Percentiles rank a stretch among this genome's conserved stretches.
phyloP scores from a whole-genome alignment of 2,113 vertebrate genomes.

The Eubucco bourcierii region DNA sequence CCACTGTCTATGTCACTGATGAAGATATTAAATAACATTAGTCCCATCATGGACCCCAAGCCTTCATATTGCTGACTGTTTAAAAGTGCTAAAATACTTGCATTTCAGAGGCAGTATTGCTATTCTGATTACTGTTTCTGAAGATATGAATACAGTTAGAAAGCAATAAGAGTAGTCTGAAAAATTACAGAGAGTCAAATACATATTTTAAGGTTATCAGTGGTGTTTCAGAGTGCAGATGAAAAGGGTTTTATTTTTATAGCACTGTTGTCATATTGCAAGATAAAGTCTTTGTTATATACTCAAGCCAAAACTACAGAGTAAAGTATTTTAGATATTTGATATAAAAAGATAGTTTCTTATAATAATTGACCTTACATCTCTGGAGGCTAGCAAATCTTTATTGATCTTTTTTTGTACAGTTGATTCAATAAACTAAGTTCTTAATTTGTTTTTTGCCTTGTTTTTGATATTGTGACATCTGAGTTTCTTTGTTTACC shows the following conservation, averaged over 20 bases:
- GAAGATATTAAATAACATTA: too few relatives aligned
- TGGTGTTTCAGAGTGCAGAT: background rate
- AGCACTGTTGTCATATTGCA: background rate
- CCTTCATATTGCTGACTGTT: background rate
- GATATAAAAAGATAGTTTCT: background rate
- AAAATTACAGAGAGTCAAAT: background rate
- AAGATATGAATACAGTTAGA: background rate
- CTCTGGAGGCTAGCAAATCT: background rate
- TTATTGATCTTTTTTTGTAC: conserved; percentile 7
- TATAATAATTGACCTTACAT: background rate
- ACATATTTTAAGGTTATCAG: background rate
- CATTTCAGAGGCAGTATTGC: background rate
- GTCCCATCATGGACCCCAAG: too few relatives aligned
- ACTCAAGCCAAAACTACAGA: background rate
- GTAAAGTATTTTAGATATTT: background rate
- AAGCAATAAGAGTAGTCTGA: background rate
- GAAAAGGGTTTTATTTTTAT: background rate
- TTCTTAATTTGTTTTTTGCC: background rate
- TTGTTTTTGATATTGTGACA: background rate
- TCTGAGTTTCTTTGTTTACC: background rate
- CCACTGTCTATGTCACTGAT: too few relatives aligned
- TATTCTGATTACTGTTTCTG: background rate
- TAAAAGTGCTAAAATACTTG: background rate
- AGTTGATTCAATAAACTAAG: conserved; percentile 12
- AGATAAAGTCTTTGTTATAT: background rate